Conservation (phyloP, 2,113 vertebrate genomes). For the Acrocephalus kingi region DNA sequence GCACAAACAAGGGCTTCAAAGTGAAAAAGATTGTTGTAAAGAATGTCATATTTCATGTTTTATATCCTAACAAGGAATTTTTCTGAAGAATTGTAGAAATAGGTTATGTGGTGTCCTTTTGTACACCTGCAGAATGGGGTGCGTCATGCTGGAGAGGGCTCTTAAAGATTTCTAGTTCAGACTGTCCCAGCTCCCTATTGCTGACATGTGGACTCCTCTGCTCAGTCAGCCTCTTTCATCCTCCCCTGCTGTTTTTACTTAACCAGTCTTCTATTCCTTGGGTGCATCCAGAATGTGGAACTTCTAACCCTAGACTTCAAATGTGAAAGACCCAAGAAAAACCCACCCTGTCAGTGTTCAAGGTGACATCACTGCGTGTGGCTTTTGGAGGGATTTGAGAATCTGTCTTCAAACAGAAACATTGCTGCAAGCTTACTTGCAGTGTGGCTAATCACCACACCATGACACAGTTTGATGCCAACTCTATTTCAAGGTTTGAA, state of each 20-base stretch:
- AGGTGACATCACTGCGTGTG: constrained; percentile 33
- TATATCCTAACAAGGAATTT: not conserved
- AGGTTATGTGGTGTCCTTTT: not conserved
- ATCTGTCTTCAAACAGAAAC: constrained; percentile 32
- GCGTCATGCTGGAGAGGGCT: not conserved
- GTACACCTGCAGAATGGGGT: not conserved
- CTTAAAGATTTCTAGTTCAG: not conserved
- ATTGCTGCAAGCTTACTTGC: not conserved
- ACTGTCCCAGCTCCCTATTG: not conserved
- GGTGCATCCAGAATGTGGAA: not conserved
- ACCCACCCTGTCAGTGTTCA: not conserved
- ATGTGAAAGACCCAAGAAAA: constrained; percentile 13
- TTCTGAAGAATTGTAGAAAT: not conserved
- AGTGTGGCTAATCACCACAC: constrained; percentile 17
- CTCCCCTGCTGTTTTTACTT: not conserved
- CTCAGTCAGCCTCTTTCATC: not conserved
- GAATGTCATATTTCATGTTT: not conserved
- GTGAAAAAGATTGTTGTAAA: not conserved
- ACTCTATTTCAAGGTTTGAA: constrained; percentile 39
- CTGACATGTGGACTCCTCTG: not conserved
- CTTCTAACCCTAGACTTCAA: constrained; percentile 4
- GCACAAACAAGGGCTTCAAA: not conserved
- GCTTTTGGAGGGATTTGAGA: constrained; percentile 30
- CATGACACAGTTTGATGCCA: constrained; percentile 31
- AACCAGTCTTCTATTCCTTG: not conserved